phyloP scores from a whole-genome alignment of 1,140 invertebrate genomes.

The Temnothorax nylanderi region DNA sequence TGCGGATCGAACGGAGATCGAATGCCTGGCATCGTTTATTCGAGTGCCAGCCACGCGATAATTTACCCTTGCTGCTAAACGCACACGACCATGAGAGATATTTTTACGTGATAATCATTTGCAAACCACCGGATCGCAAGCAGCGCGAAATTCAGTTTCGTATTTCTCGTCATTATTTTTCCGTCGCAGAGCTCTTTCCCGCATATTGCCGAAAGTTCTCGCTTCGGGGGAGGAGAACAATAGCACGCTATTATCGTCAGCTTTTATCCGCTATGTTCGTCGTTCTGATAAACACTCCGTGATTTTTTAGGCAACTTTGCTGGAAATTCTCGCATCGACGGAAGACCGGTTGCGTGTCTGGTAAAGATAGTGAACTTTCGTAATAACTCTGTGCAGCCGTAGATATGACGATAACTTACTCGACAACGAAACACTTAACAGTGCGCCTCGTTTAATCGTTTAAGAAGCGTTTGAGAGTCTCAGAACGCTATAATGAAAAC shows the following conservation, averaged over 20 bases:
- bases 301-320: slow-evolving; percentile 15
- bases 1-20: not conserved
- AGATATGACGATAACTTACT: slow-evolving; percentile 41
- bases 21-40: not conserved
- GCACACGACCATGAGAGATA: not conserved
- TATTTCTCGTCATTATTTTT: not conserved
- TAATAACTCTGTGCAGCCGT: slow-evolving; percentile 33
- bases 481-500: not conserved
- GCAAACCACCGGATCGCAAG: not conserved
- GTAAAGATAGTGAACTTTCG: slow-evolving; percentile 29
- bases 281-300: not conserved
- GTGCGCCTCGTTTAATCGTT: slow-evolving; percentile 28
- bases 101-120: not conserved
- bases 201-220: not conserved
- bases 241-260: slow-evolving; percentile 4
- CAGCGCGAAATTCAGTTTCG: not conserved
- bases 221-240: not conserved
- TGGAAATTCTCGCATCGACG: not conserved
- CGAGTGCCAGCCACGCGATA: not conserved
- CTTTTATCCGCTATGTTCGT: slow-evolving; percentile 3
- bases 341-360: not conserved
- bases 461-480: slow-evolving; percentile 6
- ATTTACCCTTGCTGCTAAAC: not conserved
- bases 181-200: not conserved
- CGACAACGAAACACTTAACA: slow-evolving; percentile 29